A percentile compares a stretch with the other conserved stretches of the same genome.
phyloP scores from a whole-genome alignment of 1,140 invertebrate species.

The Panonychus citri region DNA sequence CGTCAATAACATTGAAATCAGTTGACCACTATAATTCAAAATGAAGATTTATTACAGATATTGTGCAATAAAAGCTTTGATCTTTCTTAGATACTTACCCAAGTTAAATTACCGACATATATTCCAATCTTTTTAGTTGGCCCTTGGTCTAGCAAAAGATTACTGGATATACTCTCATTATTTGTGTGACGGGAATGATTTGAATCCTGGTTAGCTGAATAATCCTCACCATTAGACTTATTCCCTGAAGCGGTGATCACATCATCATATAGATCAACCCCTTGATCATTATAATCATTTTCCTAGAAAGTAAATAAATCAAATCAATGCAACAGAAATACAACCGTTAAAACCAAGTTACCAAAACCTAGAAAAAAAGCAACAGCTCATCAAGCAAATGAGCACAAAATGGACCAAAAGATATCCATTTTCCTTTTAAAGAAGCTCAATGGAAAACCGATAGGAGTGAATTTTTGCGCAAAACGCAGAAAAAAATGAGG shows the following conservation, averaged over 20 bases:
- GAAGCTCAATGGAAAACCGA: no score
- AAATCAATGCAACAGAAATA: not conserved
- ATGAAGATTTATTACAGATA: no score
- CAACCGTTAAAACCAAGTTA: not conserved
- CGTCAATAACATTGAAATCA: slow-evolving; percentile 78
- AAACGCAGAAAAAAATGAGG: slow-evolving; percentile 14
- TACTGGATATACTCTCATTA: not conserved
- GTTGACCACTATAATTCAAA: slow-evolving; percentile 65
- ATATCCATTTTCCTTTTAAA: no score
- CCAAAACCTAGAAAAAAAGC: no score
- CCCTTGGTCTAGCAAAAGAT: not conserved
- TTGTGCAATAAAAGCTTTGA: not conserved
- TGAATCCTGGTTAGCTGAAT: slow-evolving; percentile 3
- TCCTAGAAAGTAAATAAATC: slow-evolving; percentile 17
- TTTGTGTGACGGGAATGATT: slow-evolving; percentile 3
- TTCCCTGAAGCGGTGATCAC: slow-evolving; percentile 53
- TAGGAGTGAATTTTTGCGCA: not conserved
- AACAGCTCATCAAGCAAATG: no score
- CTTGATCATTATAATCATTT: slow-evolving; percentile 19
- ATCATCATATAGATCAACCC: slow-evolving; percentile 74
- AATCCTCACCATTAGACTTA: slow-evolving; percentile 2
- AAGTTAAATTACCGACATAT: slow-evolving; percentile 72
- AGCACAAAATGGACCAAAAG: no score
- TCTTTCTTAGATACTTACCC: slow-evolving; percentile 32
- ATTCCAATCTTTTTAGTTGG: slow-evolving; percentile 21